Evolutionary conservation across 1,140 invertebrate species (phyloP).

Genomic region (Drosophila setifemur): DNA sequence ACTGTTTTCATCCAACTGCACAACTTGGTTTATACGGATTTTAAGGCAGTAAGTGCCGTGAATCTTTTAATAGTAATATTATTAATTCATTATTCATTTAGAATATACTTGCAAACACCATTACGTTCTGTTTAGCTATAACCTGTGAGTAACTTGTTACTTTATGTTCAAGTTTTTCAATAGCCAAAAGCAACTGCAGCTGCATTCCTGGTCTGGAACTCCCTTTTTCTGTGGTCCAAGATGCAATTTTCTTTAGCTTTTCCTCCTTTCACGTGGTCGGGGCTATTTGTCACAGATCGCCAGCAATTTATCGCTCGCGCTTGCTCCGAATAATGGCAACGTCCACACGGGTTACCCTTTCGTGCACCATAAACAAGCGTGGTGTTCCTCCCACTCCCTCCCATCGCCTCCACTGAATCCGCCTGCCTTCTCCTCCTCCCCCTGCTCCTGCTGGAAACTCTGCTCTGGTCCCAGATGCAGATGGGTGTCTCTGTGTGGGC

Average conservation of each 20-base stretch:
- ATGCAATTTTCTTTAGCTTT: conserved; percentile 1
- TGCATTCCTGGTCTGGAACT: conserved; percentile 3
- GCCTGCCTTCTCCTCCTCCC: conserved; percentile 1
- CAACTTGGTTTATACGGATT: too few relatives aligned
- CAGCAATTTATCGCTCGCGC: conserved; percentile 41
- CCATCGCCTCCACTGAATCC: background rate
- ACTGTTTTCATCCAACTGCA: too few relatives aligned
- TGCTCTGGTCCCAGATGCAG: conserved; percentile 29
- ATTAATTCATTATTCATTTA: background rate
- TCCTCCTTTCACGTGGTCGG: conserved; percentile 36
- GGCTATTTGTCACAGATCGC: conserved; percentile 52
- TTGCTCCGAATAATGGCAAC: conserved; percentile 39
- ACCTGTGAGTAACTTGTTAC: background rate
- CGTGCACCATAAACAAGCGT: conserved; percentile 47
- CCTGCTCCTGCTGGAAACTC: background rate
- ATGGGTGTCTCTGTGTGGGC: conserved; percentile 41
- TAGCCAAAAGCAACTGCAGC: background rate
- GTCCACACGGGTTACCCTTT: conserved; percentile 51
- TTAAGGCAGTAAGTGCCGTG: too few relatives aligned
- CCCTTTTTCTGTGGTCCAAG: background rate
- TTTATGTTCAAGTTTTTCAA: background rate
- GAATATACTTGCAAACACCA: too few relatives aligned
- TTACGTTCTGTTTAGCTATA: background rate
- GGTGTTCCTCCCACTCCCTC: conserved; percentile 1
- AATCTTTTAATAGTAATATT: background rate